phyloP scores from a whole-genome alignment of 2,888 invertebrate genomes.

The Drosophila pegasa region DNA sequence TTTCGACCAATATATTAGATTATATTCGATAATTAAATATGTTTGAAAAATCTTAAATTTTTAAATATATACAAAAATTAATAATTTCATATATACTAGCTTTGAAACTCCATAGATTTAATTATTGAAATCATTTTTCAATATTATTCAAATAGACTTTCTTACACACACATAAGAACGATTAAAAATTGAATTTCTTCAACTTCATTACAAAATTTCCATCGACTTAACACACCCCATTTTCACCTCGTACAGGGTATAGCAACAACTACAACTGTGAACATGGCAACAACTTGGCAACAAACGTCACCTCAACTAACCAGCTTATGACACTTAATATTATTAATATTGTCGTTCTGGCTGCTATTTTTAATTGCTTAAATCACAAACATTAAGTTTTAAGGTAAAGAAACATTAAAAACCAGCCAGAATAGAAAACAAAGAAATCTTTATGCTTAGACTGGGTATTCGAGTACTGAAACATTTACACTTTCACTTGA shows the following conservation, averaged over 20 bases:
- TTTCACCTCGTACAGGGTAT: background rate
- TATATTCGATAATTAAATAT: too few relatives aligned
- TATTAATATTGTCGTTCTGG: conserved; percentile 18
- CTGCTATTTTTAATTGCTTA: conserved; percentile 41
- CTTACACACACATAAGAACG: too few relatives aligned
- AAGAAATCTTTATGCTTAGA: background rate
- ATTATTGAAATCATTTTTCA: too few relatives aligned
- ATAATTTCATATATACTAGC: too few relatives aligned
- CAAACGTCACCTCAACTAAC: conserved; percentile 38
- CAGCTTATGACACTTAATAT: conserved; percentile 46
- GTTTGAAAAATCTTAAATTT: too few relatives aligned
- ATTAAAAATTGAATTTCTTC: background rate
- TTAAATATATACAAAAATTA: too few relatives aligned
- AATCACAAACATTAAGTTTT: conserved; percentile 30
- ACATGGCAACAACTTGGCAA: conserved; percentile 44
- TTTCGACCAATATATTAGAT: background rate
- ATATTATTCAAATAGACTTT: too few relatives aligned
- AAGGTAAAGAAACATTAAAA: conserved; percentile 1
- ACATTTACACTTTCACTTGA: conserved; percentile 23
- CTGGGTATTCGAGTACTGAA: background rate
- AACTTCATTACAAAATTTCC: background rate
- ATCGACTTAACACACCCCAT: background rate
- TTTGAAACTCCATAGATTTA: too few relatives aligned
- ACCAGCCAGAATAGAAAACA: conserved; percentile 23
- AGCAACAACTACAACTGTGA: conserved; percentile 19